Evolutionary conservation across 2,797 vertebrate species (phyloP).

Genomic region (Pseudomugil tenellus): DNA sequence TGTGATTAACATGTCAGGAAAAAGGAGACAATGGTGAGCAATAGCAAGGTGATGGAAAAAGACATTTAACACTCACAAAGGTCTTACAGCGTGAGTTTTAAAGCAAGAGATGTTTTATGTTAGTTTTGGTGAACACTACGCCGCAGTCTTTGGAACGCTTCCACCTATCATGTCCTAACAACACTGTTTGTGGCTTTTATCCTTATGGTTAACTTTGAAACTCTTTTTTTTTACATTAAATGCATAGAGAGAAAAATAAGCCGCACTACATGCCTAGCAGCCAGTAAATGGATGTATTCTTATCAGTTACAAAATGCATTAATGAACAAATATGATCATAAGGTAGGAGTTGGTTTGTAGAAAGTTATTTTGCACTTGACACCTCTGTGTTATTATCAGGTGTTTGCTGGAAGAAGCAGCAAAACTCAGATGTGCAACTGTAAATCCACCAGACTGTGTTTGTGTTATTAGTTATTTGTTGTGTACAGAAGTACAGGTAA

Average conservation of each 20-base stretch:
- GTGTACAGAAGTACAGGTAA: background rate
- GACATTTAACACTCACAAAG: slow-evolving; percentile 17
- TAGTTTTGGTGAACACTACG: slow-evolving; percentile 23
- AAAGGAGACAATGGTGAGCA: slow-evolving; percentile 15
- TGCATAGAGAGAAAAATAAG: background rate
- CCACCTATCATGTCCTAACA: slow-evolving; percentile 4
- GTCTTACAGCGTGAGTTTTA: slow-evolving; percentile 17
- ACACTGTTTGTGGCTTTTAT: background rate
- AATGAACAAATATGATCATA: too few relatives aligned
- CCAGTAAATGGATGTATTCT: background rate
- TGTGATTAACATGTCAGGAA: slow-evolving; percentile 3
- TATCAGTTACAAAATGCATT: background rate
- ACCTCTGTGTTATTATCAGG: background rate
- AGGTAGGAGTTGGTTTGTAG: background rate
- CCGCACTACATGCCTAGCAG: background rate
- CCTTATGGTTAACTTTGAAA: background rate
- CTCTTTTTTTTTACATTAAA: background rate
- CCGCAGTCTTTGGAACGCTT: slow-evolving; percentile 15
- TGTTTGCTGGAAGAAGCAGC: slow-evolving; percentile 6
- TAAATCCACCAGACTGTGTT: background rate
- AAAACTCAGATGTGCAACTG: slow-evolving; percentile 4
- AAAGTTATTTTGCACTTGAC: too few relatives aligned
- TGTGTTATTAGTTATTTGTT: background rate
- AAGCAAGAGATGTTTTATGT: slow-evolving; percentile 54
- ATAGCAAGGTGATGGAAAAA: background rate